Conservation (phyloP, 2,797 vertebrate species). For the Megalops cyprinoides region DNA sequence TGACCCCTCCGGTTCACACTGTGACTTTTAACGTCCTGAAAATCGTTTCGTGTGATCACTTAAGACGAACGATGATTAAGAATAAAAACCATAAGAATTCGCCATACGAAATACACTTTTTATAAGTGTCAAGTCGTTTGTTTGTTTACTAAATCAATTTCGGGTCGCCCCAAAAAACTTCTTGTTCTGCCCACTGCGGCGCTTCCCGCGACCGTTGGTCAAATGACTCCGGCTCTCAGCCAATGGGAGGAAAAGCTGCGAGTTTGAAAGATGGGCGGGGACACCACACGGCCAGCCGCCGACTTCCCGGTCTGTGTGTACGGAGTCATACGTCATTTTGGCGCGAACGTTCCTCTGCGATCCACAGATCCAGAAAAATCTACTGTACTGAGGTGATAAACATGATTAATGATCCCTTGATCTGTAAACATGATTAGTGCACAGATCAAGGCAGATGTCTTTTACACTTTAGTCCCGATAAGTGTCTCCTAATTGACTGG, state of each 20-base stretch:
- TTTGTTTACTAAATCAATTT: conserved; percentile 71
- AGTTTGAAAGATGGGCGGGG: conserved; percentile 82
- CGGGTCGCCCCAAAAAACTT: conserved; percentile 53
- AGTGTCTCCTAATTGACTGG: too few species aligned
- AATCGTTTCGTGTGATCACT: neutral
- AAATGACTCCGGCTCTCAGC: conserved; percentile 62
- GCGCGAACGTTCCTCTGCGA: conserved; percentile 63
- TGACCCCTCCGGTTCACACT: neutral
- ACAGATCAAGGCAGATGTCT: too few species aligned
- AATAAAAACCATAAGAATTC: neutral
- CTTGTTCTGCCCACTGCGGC: conserved; percentile 54
- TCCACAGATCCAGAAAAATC: too few species aligned
- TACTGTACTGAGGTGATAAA: conserved; percentile 52
- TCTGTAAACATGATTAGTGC: too few species aligned
- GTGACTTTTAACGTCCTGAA: neutral
- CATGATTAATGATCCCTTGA: too few species aligned
- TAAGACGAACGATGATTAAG: neutral
- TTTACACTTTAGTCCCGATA: too few species aligned
- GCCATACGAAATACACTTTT: neutral
- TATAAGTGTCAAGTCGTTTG: conserved; percentile 18
- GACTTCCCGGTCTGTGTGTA: conserved; percentile 54
- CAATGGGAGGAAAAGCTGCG: conserved; percentile 66
- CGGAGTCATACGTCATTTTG: conserved; percentile 52
- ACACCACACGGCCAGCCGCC: conserved; percentile 13
- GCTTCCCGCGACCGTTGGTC: conserved; percentile 98